phyloP scores from a whole-genome alignment of 2,888 invertebrate genomes.

The Stenchaetothrips biformis region DNA sequence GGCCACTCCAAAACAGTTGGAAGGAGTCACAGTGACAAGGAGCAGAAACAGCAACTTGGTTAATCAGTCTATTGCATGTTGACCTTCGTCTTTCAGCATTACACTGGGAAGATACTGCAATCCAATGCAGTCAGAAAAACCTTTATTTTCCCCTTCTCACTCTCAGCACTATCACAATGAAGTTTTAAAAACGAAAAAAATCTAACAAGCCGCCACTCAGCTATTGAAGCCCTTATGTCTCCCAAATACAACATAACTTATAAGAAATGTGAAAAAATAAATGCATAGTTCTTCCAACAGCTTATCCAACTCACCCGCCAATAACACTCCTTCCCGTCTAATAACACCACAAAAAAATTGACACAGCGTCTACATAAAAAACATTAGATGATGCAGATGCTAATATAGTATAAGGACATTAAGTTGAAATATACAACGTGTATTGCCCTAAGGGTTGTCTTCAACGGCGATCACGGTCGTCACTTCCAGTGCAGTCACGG shows the following conservation, averaged over 20 bases:
- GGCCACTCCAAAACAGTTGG: slow-evolving; percentile 18
- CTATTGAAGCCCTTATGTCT: background rate
- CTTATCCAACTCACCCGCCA: slow-evolving; percentile 10
- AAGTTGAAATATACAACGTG: background rate
- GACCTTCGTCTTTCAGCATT: background rate
- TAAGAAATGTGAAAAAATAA: slow-evolving; percentile 24
- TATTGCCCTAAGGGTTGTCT: background rate
- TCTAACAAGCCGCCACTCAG: background rate
- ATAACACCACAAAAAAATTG: slow-evolving; percentile 24
- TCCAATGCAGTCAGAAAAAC: background rate
- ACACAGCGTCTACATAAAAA: slow-evolving; percentile 21
- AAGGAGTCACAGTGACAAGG: slow-evolving; percentile 14
- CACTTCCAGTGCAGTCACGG: slow-evolving; percentile 64
- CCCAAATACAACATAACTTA: slow-evolving; percentile 15
- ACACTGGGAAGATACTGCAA: background rate
- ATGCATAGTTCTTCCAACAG: slow-evolving; percentile 21
- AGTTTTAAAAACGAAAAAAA: background rate
- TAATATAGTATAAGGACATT: background rate
- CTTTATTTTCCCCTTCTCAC: background rate
- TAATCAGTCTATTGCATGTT: slow-evolving; percentile 11
- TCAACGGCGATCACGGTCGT: slow-evolving; percentile 37
- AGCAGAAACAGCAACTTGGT: slow-evolving; percentile 19
- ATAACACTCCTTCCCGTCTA: slow-evolving; percentile 9
- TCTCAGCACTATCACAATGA: slow-evolving; percentile 15
- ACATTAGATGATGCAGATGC: slow-evolving; percentile 21